These are phyloP conservation scores for Heliconius melpomene DNA, from an alignment of 1,140 invertebrate genomes.

Conservation along the genomic window DNA sequence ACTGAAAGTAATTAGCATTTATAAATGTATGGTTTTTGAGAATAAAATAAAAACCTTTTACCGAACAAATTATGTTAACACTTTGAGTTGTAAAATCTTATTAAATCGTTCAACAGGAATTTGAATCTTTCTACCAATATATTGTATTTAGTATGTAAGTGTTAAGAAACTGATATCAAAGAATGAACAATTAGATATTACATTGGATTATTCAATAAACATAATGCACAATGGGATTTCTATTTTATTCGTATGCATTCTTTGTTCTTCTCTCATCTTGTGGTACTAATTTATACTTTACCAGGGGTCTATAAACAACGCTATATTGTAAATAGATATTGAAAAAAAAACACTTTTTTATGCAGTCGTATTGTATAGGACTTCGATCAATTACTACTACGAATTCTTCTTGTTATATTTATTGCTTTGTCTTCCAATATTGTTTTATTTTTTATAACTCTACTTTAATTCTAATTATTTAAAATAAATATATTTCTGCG, in stretches of 20 bases:
- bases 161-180: constrained; percentile 39
- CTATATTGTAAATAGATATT: constrained; percentile 65
- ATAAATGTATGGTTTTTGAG: neutral
- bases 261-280: constrained; percentile 32
- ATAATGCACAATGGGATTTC: constrained; percentile 44
- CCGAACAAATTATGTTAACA: neutral
- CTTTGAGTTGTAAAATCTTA: neutral
- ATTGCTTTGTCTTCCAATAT: constrained; percentile 52
- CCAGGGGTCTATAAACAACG: constrained; percentile 61
- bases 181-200: constrained; percentile 36
- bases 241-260: constrained; percentile 41
- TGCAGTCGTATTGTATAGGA: constrained; percentile 50
- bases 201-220: constrained; percentile 32
- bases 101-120: neutral
- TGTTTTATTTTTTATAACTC: constrained; percentile 19
- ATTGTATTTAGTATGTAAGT: constrained; percentile 31
- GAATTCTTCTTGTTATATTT: constrained; percentile 40
- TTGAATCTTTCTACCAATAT: constrained; percentile 9
- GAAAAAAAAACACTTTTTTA: constrained; percentile 59
- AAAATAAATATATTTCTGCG: constrained; percentile 19
- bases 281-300: constrained; percentile 52
- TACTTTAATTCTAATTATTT: constrained; percentile 16
- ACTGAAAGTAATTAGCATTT: neutral
- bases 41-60: neutral
- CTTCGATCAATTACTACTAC: constrained; percentile 39